Evolutionary conservation across 2,888 invertebrate species (phyloP), one percentile per base, ranked within the genome.

Genomic region (Rhamphomyia laevipes): DNA sequence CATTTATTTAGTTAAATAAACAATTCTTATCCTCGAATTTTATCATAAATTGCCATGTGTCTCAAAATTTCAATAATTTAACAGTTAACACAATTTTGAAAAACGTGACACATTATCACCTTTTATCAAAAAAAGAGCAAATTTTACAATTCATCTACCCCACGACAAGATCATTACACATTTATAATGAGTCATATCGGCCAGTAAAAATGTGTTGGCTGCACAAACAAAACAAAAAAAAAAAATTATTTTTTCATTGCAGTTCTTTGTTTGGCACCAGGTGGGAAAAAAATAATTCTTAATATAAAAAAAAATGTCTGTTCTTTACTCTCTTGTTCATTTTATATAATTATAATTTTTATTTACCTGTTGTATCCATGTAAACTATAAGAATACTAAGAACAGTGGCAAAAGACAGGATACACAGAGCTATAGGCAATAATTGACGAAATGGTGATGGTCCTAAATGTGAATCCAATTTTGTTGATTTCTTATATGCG

Each of bases 371-470:
- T 58, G 83, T 84, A 66, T 86, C 84, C 81, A 86, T 86, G 68
- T 86, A 86, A 57, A 86, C 77, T 42, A 86, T 76, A 56, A 50
- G 41, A 62, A 84, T 75, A 12, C 84, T 82, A 80, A 86, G 84
- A 30, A 86, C 86, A 30, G 84, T 83, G 51, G 85, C 84, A 71
- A 87, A 87, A 11, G 86, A 85, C 53, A 85, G 73, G 55, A 86
- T 75, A 71, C 86, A 87, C 55, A 84, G 72, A 43, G 82, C 78
- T 31, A 84, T 78, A 1, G 86, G 85, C 61, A 83, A 67, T 51
- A 83, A 69, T 56, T 70, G 69, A 56, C 70, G 66, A 55, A 69
- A 68, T 53, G 66, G 66, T 56, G 70, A 69, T 48, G 68, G 65
- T 53, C 63, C 66, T 57, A 66, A 58, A 46, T 64, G 62, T 46